These are phyloP conservation scores for Tetragnatha versicolor DNA, from an alignment of 1,140 invertebrate genomes.

Conservation along the genomic window DNA sequence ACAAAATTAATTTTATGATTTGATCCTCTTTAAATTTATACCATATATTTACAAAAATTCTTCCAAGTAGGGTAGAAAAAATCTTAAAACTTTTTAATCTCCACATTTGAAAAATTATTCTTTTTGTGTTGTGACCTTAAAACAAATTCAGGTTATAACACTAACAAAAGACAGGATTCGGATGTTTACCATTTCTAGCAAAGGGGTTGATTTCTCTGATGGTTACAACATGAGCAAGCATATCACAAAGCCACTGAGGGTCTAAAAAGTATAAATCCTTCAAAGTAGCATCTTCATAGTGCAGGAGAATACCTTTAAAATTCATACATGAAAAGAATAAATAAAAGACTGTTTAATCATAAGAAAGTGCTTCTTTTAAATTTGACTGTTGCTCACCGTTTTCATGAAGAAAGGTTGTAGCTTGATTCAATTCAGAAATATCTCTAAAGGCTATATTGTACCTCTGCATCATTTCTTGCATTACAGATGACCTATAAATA, in stretches of 20 bases:
- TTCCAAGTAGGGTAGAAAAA: no score
- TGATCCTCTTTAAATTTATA: no score
- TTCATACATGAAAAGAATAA: neutral
- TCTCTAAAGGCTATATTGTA: slow-evolving; percentile 81
- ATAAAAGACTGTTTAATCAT: neutral
- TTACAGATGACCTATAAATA: slow-evolving; percentile 71
- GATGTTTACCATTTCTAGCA: slow-evolving; percentile 75
- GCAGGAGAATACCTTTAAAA: slow-evolving; percentile 81
- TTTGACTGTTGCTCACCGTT: slow-evolving; percentile 75
- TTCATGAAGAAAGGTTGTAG: slow-evolving; percentile 95
- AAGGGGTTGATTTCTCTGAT: slow-evolving; percentile 96
- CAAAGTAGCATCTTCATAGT: slow-evolving; percentile 96
- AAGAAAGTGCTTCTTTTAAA: neutral
- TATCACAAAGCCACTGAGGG: slow-evolving; percentile 98
- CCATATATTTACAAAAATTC: no score
- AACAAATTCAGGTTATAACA: no score
- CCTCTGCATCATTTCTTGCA: slow-evolving; percentile 73
- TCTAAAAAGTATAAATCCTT: slow-evolving; percentile 95
- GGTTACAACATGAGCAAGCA: slow-evolving; percentile 94
- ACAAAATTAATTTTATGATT: no score
- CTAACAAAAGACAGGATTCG: no score
- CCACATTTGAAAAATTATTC: no score
- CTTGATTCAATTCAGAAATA: slow-evolving; percentile 89
- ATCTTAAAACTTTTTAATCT: neutral
- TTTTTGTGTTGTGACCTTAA: no score